A percentile compares a stretch with the other conserved stretches of the same genome.
These are phyloP conservation scores for Lynx canadensis DNA, from an alignment of 2,113 vertebrate species.

Conservation along the genomic window DNA sequence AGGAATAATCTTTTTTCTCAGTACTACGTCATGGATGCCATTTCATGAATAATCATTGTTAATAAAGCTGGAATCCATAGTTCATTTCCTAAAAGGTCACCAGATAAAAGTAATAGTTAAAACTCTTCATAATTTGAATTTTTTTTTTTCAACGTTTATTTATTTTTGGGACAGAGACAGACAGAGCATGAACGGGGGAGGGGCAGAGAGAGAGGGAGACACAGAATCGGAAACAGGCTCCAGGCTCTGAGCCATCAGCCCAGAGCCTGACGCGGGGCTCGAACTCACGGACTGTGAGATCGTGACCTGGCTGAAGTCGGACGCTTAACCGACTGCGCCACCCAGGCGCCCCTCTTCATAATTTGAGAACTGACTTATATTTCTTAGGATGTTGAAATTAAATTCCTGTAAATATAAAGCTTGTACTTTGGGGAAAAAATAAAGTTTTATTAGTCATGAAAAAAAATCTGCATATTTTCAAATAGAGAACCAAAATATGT, in stretches of 20 bases:
- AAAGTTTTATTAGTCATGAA: slow-evolving; percentile 12
- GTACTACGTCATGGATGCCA: background rate
- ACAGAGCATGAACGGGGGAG: no score
- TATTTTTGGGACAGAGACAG: no score
- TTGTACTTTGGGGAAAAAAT: background rate
- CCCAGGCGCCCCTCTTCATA: no score
- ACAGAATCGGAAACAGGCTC: no score
- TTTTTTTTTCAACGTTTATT: no score
- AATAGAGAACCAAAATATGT: background rate
- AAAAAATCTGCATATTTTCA: slow-evolving; percentile 13
- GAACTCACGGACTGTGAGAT: no score
- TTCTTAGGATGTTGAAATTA: slow-evolving; percentile 42
- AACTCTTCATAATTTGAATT: slow-evolving; percentile 39
- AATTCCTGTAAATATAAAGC: slow-evolving; percentile 10
- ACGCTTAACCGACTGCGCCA: no score
- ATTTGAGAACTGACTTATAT: slow-evolving; percentile 4
- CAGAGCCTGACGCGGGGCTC: no score
- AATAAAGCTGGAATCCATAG: slow-evolving; percentile 15
- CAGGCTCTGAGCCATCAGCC: no score
- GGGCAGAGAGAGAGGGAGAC: no score
- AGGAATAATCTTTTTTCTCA: slow-evolving; percentile 17
- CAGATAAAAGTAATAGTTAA: slow-evolving; percentile 45
- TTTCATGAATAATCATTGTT: slow-evolving; percentile 45
- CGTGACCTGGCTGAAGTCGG: no score
- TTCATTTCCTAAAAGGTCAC: slow-evolving; percentile 42